Evolutionary conservation across 1,140 invertebrate genomes (phyloP), one percentile per base, ranked within the genome.

Genomic region (Drosophila funebris): DNA sequence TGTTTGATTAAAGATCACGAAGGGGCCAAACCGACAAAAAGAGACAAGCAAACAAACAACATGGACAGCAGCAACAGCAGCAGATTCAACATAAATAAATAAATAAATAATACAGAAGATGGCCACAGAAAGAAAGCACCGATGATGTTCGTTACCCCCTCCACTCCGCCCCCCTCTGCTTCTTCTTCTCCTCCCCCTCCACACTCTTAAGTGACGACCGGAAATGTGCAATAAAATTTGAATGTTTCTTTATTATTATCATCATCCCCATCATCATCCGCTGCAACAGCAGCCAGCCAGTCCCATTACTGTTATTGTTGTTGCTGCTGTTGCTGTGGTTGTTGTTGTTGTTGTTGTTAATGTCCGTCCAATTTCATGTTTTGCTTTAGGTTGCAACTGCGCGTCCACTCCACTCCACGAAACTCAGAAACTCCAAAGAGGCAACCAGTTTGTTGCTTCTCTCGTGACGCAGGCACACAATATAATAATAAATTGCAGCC

Each of bases 171-270:
- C n/a, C 13, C 13, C 7, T 7, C 43, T 62, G 53, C 36, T 31
- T 4, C n/a, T n/a, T n/a, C n/a, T n/a, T 7, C 44, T n/a, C 22
- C 22, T 27, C n/a, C n/a, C n/a, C 44, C 22, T 6, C n/a, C 44
- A 36, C 3, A 53, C 57, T 58, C 41, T 20, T 9, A 24, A 72
- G 62, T 70, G 60, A 64, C 83, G 88, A 82, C 88, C 88, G 88
- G 88, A 90, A 90, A 90, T 90, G 89, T 90, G 88, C 89, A 90
- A 90, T 90, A 90, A 90, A 88, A 89, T 90, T 88, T 88, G 82
- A 87, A 87, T 87, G 82, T 87, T 87, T 87, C 82, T 87, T 87
- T 87, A 87, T 87, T 85, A 85, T 85, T 88, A 87, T 87, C 82
- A 87, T 88, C 82, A 87, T 81, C 82, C 74, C 78, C 82, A 78